Percentiles rank a stretch among this genome's conserved stretches.
Evolutionary conservation across 2,113 vertebrate genomes (phyloP).

Genomic region (Ceuthmochares aereus): DNA sequence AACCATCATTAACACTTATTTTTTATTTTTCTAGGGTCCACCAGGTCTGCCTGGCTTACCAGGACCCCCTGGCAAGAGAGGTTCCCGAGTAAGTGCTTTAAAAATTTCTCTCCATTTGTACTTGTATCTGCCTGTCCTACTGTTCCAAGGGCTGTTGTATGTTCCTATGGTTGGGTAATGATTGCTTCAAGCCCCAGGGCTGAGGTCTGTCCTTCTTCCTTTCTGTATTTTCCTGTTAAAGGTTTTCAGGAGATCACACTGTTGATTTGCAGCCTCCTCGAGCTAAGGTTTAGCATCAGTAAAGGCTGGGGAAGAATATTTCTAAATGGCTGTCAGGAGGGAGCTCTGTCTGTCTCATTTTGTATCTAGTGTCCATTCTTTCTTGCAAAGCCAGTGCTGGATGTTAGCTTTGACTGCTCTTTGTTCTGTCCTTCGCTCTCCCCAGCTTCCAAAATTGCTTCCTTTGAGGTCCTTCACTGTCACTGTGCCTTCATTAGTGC

Average conservation of each 20-base stretch:
- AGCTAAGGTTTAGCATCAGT: neutral
- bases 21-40: constrained; percentile 82
- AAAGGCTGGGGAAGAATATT: neutral
- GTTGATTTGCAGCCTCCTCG: neutral
- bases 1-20: neutral
- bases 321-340: neutral
- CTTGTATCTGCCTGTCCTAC: neutral
- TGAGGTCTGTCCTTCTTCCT: neutral
- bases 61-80: constrained; percentile 89
- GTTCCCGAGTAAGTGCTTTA: constrained; percentile 87
- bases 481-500: neutral
- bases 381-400: neutral
- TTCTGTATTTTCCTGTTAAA: neutral
- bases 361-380: neutral
- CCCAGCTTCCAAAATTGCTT: neutral
- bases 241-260: neutral
- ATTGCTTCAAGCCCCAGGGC: neutral
- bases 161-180: neutral
- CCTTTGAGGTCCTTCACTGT: neutral
- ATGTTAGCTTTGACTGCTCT: neutral
- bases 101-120: neutral
- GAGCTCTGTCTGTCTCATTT: neutral
- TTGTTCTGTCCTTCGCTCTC: neutral
- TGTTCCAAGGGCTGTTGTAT: neutral
- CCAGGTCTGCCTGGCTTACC: constrained; percentile 89